These are phyloP conservation scores for Hemichromis elongatus DNA, from an alignment of 2,113 vertebrate species.

Conservation along the genomic window DNA sequence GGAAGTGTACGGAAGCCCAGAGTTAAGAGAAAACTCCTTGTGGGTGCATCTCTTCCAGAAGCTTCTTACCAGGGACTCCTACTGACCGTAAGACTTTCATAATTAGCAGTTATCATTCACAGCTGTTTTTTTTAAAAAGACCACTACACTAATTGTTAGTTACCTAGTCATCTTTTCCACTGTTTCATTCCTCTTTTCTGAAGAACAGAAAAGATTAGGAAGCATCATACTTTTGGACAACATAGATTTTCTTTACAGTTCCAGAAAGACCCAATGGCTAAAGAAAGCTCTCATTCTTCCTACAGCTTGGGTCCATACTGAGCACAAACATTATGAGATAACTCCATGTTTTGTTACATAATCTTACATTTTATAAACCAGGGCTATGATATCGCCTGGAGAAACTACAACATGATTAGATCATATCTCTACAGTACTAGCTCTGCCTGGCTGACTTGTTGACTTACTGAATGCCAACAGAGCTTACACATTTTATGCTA, in stretches of 20 bases:
- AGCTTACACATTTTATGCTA: background rate
- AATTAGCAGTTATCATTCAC: background rate
- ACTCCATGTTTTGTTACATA: background rate
- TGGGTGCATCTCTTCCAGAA: background rate
- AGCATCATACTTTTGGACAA: background rate
- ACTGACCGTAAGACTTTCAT: background rate
- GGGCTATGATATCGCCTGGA: background rate
- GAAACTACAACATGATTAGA: background rate
- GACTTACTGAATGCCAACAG: background rate
- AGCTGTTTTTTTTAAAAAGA: background rate
- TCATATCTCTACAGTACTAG: background rate
- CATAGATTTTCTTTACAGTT: background rate
- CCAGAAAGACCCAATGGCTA: background rate
- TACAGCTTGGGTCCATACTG: background rate
- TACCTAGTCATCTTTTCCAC: background rate
- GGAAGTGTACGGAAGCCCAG: background rate
- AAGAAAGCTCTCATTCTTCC: background rate
- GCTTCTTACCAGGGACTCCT: background rate
- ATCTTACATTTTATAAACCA: background rate
- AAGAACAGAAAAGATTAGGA: background rate
- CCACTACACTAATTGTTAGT: rapidly evolving
- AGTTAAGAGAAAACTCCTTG: background rate
- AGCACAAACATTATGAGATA: background rate
- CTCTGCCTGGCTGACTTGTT: background rate
- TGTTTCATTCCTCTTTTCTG: background rate